Percentiles rank a stretch among this genome's conserved stretches.
These are phyloP conservation scores for Neodontobutis hainanensis DNA, from an alignment of 2,113 vertebrate genomes.

Conservation along the genomic window DNA sequence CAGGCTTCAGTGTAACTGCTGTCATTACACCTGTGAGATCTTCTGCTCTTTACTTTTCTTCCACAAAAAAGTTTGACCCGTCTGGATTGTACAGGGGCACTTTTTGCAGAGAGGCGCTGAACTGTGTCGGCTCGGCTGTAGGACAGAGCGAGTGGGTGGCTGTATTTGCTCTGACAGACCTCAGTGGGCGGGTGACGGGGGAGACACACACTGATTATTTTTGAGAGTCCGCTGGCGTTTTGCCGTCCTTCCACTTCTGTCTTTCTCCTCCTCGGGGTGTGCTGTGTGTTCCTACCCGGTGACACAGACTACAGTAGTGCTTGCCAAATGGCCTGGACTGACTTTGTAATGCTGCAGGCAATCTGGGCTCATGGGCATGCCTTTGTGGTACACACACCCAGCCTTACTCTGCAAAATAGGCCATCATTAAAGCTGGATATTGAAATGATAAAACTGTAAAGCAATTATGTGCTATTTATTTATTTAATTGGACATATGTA, in stretches of 20 bases:
- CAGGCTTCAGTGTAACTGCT: too few species aligned
- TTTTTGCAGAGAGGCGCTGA: conserved; percentile 5
- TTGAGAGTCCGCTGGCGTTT: conserved; percentile 39
- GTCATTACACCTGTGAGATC: too few species aligned
- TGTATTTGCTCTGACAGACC: conserved; percentile 46
- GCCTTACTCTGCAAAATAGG: neutral
- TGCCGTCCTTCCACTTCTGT: conserved; percentile 24
- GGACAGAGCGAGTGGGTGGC: conserved; percentile 38
- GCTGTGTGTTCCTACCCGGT: conserved; percentile 23
- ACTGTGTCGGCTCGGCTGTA: conserved; percentile 28
- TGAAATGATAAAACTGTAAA: neutral
- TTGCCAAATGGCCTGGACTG: conserved; percentile 27
- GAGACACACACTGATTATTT: conserved; percentile 51
- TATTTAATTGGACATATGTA: neutral
- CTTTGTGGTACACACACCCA: conserved; percentile 19
- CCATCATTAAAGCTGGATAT: conserved; percentile 2
- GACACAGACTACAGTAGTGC: conserved; percentile 23
- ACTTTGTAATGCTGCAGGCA: conserved; percentile 26
- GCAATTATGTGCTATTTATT: conserved; percentile 1
- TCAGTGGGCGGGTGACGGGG: conserved; percentile 34
- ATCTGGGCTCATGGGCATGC: conserved; percentile 8
- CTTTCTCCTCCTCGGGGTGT: conserved; percentile 19
- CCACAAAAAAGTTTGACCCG: too few species aligned
- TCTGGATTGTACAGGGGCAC: too few species aligned
- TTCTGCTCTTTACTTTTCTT: too few species aligned